Evolutionary conservation across 1,140 invertebrate species (phyloP), one percentile per base, ranked within the genome.

Genomic region (Zaprionus camerounensis): DNA sequence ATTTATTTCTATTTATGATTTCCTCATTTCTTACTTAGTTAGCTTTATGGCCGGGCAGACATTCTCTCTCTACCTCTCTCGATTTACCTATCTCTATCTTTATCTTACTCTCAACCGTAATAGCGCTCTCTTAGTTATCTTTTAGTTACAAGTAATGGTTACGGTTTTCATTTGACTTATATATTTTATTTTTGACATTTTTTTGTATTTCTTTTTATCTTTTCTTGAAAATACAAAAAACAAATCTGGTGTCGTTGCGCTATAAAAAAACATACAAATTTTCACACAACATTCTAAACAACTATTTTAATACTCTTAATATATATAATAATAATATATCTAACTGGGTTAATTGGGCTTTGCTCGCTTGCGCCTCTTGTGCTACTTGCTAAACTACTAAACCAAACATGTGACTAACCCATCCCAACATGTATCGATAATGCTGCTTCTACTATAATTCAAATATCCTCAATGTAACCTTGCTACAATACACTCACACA

Each of bases 101-200:
- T 34, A 34, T 34, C 64, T 81, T 80, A 71, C 49, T 70, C 46
- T 70, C 38, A 49, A 75, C n/a, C 57, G 55, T 78, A 71, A 62
- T 74, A 81, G 73, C 74, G 66, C 71, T 80, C 67, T 87, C 70
- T 87, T 67, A 70, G 76, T 76, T 78, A 70, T 66, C 24, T 17
- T 44, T 82, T 76, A 81, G 67, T 81, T 81, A 82, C 73, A 55
- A 76, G 31, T 77, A 72, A 72, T 80, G 82, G 87, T 91, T 82
- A 91, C 80, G 87, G 86, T 91, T 90, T 86, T 71, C 57, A 67
- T 79, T 80, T 75, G 69, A 68, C 24, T 83, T 78, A 68, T 59
- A 69, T 78, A 87, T 80, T 87, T 87, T 90, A 83, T 90, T 91
- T 87, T 91, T 91, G 82, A 86, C 77, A 91, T 79, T 78, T 91